Percentiles rank a stretch among this genome's conserved stretches.
Evolutionary conservation across 2,797 vertebrate genomes (phyloP).

Genomic region (Diceros bicornis): DNA sequence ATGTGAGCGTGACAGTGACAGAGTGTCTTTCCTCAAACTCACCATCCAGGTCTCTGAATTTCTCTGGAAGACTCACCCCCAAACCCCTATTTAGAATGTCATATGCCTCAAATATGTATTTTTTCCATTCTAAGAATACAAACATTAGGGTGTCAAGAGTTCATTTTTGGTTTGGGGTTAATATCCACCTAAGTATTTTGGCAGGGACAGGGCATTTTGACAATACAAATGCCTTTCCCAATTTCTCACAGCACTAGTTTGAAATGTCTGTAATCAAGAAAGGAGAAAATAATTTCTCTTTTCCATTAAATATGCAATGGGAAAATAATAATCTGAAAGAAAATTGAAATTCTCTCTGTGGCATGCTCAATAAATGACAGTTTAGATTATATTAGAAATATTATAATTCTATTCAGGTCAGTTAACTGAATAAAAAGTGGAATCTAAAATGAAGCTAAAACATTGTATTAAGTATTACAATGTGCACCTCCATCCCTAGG

Average conservation of each 20-base stretch:
- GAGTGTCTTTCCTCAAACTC: not conserved
- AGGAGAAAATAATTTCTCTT: conserved; percentile 76
- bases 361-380: conserved; percentile 63
- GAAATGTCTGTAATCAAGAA: conserved; percentile 72
- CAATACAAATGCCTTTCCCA: conserved; percentile 63
- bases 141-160: not conserved
- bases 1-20: not conserved
- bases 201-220: conserved; percentile 21
- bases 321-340: conserved; percentile 78
- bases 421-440: conserved; percentile 65
- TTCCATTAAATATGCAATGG: conserved; percentile 76
- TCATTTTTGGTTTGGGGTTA: conserved; percentile 54
- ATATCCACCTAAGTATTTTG: conserved; percentile 47
- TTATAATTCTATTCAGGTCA: conserved; percentile 66
- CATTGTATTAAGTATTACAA: not conserved
- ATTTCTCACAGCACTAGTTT: conserved; percentile 59
- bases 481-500: not conserved
- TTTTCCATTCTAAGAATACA: conserved; percentile 26
- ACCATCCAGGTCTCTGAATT: not conserved
- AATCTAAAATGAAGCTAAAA: conserved; percentile 70
- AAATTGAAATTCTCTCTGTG: conserved; percentile 80
- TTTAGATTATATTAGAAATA: conserved; percentile 77
- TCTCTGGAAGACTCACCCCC: not conserved
- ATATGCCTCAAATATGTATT: not conserved
- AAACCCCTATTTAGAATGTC: not conserved